Percentiles rank a stretch among this genome's conserved stretches.
Evolutionary conservation across 2,113 vertebrate species (phyloP).

Genomic region (Prietella phreatophila): DNA sequence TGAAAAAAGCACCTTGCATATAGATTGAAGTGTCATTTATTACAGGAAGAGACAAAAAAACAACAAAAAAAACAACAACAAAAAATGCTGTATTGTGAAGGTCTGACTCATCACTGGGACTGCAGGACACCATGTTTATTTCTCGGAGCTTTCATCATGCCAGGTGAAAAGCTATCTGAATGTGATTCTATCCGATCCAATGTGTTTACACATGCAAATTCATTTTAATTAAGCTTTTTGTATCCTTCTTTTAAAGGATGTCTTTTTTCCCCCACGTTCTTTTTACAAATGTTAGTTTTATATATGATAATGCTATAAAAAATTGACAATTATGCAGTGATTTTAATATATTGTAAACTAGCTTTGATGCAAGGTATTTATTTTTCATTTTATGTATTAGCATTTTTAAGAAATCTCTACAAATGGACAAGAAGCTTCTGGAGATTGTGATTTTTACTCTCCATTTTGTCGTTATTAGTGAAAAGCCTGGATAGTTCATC

Average conservation of each 20-base stretch:
- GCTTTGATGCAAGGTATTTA: slow-evolving; percentile 81
- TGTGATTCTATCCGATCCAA: slow-evolving; percentile 69
- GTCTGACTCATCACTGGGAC: slow-evolving; percentile 60
- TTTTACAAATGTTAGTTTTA: slow-evolving; percentile 73
- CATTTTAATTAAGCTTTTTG: slow-evolving; percentile 68
- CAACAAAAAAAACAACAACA: slow-evolving; percentile 38
- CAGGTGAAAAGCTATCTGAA: slow-evolving; percentile 68
- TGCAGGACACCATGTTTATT: slow-evolving; percentile 60
- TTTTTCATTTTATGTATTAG: slow-evolving; percentile 69
- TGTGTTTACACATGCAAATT: slow-evolving; percentile 69
- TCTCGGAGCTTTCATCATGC: slow-evolving; percentile 65
- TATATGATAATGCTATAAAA: slow-evolving; percentile 66
- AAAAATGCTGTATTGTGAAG: slow-evolving; percentile 56
- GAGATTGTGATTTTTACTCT: slow-evolving; percentile 51
- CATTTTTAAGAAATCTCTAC: slow-evolving; percentile 71
- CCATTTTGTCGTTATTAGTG: slow-evolving; percentile 20
- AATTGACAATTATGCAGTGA: slow-evolving; percentile 69
- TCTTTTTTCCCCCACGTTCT: slow-evolving; percentile 49
- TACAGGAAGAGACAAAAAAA: neutral
- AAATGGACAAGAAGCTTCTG: slow-evolving; percentile 64
- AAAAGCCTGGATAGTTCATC: slow-evolving; percentile 32
- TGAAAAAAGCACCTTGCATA: slow-evolving; percentile 58
- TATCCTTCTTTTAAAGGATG: slow-evolving; percentile 63
- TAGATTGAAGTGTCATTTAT: slow-evolving; percentile 20
- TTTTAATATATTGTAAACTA: slow-evolving; percentile 82